These are phyloP conservation scores for Ispidina lecontei DNA, from an alignment of 2,797 vertebrate species.

Conservation along the genomic window DNA sequence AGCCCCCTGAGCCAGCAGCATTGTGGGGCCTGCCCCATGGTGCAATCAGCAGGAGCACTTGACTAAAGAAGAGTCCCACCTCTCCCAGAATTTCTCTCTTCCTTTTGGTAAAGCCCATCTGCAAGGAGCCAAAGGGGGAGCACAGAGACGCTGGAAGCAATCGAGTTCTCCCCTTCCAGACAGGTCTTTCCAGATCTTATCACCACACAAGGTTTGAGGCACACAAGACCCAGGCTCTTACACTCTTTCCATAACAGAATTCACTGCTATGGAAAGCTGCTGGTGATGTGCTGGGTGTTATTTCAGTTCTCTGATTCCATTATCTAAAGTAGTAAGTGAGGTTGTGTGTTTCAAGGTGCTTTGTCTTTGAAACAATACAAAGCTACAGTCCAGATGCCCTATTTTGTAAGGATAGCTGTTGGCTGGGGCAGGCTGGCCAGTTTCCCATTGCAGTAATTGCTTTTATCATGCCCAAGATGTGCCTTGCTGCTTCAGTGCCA, in stretches of 20 bases:
- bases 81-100: too few species aligned
- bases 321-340: neutral
- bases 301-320: neutral
- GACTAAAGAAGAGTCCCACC: too few species aligned
- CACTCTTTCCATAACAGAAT: neutral
- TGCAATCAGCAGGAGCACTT: too few species aligned
- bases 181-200: too few species aligned
- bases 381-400: neutral
- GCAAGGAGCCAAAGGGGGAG: too few species aligned
- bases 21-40: too few species aligned
- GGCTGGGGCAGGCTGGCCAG: neutral
- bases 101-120: too few species aligned
- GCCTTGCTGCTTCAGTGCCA: neutral
- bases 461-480: neutral
- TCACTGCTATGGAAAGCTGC: neutral
- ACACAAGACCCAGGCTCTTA: too few species aligned
- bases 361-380: neutral
- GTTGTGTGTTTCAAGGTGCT: neutral
- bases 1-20: too few species aligned
- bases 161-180: too few species aligned
- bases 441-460: conserved; percentile 7
- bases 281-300: neutral
- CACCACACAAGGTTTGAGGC: too few species aligned
- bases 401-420: neutral
- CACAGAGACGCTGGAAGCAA: too few species aligned